Percentiles rank a stretch among this genome's conserved stretches.
phyloP scores from a whole-genome alignment of 2,113 vertebrate genomes.

The Arenaria interpres region DNA sequence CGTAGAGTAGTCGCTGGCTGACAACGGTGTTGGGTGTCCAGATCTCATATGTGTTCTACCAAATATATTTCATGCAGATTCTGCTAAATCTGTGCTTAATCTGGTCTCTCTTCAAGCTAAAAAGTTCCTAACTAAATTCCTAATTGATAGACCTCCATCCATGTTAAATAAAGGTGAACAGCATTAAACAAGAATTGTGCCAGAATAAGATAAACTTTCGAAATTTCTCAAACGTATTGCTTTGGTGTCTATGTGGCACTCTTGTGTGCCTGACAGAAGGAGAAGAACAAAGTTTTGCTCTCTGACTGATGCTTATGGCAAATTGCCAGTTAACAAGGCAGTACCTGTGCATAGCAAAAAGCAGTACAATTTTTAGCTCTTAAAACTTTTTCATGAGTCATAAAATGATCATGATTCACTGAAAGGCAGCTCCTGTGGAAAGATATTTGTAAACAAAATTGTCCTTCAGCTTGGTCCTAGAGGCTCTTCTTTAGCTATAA shows the following conservation, averaged over 20 bases:
- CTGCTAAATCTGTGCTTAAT: neutral
- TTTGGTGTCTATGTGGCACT: neutral
- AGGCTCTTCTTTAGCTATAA: neutral
- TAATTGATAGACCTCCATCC: neutral
- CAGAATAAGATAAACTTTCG: neutral
- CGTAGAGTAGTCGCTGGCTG: neutral
- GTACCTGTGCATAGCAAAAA: neutral
- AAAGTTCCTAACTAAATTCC: neutral
- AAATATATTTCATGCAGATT: neutral
- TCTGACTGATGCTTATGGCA: neutral
- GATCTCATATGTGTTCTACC: neutral
- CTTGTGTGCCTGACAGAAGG: neutral
- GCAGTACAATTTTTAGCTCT: neutral
- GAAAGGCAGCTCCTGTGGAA: neutral
- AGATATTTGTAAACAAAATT: neutral
- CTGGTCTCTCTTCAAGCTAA: neutral
- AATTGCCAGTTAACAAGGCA: neutral
- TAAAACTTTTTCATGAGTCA: neutral
- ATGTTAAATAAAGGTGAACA: neutral
- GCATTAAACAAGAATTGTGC: neutral
- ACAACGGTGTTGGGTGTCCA: neutral
- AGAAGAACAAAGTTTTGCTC: neutral
- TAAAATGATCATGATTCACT: neutral
- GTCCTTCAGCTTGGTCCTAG: neutral
- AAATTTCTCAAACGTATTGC: neutral